Percentiles rank a stretch among this genome's conserved stretches.
Conservation (phyloP, 2,888 invertebrate genomes). For the Aspidapion aeneum region DNA sequence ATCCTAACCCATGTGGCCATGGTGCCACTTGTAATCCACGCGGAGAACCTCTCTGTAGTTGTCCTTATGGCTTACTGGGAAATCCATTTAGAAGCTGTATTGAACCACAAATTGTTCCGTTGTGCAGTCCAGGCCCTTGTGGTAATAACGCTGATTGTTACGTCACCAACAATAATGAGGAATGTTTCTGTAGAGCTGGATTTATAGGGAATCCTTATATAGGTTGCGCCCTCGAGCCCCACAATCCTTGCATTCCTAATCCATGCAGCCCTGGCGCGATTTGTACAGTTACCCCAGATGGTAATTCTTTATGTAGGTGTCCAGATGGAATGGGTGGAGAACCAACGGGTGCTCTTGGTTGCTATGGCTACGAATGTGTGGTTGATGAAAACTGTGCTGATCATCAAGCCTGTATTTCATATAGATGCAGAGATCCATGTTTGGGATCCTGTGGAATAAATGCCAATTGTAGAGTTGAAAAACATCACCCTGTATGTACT, state of each 20-base stretch:
- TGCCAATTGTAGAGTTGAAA: slow-evolving; percentile 69
- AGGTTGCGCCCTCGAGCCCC: slow-evolving; percentile 68
- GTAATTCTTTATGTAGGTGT: slow-evolving; percentile 70
- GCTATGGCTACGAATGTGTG: slow-evolving; percentile 77
- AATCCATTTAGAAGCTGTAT: slow-evolving; percentile 79
- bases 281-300: slow-evolving; percentile 65
- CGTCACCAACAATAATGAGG: slow-evolving; percentile 75
- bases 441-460: slow-evolving; percentile 76
- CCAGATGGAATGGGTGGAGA: slow-evolving; percentile 73
- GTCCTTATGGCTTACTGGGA: slow-evolving; percentile 76
- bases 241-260: slow-evolving; percentile 70
- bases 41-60: slow-evolving; percentile 77
- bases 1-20: slow-evolving; percentile 76
- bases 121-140: slow-evolving; percentile 81
- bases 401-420: slow-evolving; percentile 74
- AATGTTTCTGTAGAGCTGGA: slow-evolving; percentile 76
- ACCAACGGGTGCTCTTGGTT: slow-evolving; percentile 67
- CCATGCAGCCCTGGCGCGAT: slow-evolving; percentile 78
- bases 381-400: slow-evolving; percentile 73
- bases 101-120: slow-evolving; percentile 55
- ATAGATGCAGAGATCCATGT: slow-evolving; percentile 77
- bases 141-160: slow-evolving; percentile 82
- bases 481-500: slow-evolving; percentile 76
- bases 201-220: slow-evolving; percentile 77
- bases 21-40: slow-evolving; percentile 79